Base-by-base conservation (phyloP, 2,888 invertebrate species). In the Oxystoma pomonae region DNA sequence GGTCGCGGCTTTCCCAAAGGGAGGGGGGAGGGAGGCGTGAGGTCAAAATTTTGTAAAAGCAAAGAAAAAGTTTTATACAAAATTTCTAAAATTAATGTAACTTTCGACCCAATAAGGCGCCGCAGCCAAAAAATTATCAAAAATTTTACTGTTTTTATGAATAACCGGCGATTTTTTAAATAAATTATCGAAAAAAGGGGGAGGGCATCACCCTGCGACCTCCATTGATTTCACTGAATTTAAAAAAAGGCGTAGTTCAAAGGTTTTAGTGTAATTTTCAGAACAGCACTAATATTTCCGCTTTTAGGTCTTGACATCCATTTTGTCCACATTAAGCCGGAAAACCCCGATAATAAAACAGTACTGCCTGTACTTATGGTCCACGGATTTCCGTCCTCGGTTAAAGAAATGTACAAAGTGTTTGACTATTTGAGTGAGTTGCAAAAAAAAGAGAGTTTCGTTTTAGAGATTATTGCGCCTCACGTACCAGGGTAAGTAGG, bases 351-450 rank as follows among this genome's bases (percentile, higher is more conserved):
- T 49, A 68, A 68, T 2, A 35, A 74, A 1, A 75, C 83, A 72
- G 82, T 86, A 0, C 67, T 89, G 0, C 91, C 92, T 0, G 73
- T 93, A 0, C 78, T 92, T 1, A 71, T 96, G 51, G 78, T 91
- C 16, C 95, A 96, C 75, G 96, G 96, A 50, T 96, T 96, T 95
- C 94, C 95, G 0, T 93, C 94, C 0, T 92, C 92, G 0, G 84
- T 94, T 1, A 82, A 88, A 17, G 95, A 96, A 79, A 95, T 94
- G 79, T 89, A 90, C 73, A 87, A 88, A 58, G 78, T 91, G 0
- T 87, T 92, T 57, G 91, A 91, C 0, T 74, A 85, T 52, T 80
- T 93, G 12, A 77, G 76, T 0, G 86, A 84, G 0, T 81, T 81
- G 0, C 79, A 81, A 55, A 71, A 79, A 0, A 84, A 81, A 0